Base-by-base conservation (phyloP, 2,888 invertebrate genomes). In the Nasonia oneida region DNA sequence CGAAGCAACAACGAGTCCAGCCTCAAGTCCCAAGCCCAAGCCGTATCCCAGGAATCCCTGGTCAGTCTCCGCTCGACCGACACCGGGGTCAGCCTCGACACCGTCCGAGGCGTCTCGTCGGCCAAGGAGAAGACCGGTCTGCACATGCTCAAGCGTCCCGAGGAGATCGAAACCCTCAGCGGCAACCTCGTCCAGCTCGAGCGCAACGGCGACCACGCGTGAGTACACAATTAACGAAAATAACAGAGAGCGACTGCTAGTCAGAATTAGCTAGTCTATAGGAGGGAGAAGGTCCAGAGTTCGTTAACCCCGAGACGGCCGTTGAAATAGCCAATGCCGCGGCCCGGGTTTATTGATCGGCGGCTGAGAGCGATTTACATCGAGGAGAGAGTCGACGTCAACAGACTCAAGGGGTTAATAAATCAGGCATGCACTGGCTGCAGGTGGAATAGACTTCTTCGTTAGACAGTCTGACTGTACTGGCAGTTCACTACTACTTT, bases 151-250 rank as follows among this genome's bases (percentile, higher is more conserved):
- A 93, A 93, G 86, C 89, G 90, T 18, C 80, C 91, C 3, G 91
- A 93, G 71, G 93, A 93, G 80, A 93, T 93, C 83, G 93, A 93
- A 85, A 93, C 93, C 4, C 90, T 93, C 23, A 93, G 93, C 84
- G 93, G 93, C 4, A 93, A 93, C 86, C 89, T 93, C 50, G 90
- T 85, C 0, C 73, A 85, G 14, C 74, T 87, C 80, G 88, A 89
- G 2, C 84, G 87, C 10, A 89, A 89, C 79, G 89, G 89, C 53
- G 88, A 90, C 47, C 75, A 86, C 5, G 85, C 86, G 89, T 90
- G 74, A 89, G 90, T 53, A 4, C 1, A 53, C 18, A 4, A 18
- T 50, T 14, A 15, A 29, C 12, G 15, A 29, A 39, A 29, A 53
- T 75, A 23, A 29, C 53, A 53, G 53, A 53, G 53, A 3, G 4